phyloP scores from a whole-genome alignment of 2,113 vertebrate species.

The Vicugna pacos region DNA sequence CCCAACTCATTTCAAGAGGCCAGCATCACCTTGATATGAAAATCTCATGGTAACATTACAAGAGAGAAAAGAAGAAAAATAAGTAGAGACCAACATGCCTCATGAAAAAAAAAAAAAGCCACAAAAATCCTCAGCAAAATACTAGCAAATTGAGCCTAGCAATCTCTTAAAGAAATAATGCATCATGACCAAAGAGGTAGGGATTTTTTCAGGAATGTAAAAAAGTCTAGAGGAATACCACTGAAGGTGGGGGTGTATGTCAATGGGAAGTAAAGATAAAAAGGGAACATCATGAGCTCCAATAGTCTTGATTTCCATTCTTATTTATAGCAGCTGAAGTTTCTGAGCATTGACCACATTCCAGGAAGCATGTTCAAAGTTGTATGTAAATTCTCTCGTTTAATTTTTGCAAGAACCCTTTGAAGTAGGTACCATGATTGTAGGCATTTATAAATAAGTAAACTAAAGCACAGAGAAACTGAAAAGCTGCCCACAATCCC shows the following conservation, averaged over 20 bases:
- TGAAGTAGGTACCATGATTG: background rate
- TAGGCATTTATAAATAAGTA: background rate
- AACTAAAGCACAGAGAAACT: background rate
- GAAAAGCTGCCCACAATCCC: background rate
- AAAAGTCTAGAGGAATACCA: background rate
- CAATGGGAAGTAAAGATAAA: background rate
- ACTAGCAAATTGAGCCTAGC: background rate
- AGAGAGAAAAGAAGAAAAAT: background rate
- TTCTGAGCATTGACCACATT: background rate
- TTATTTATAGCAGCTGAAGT: background rate
- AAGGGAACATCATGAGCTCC: background rate
- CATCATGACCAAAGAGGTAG: background rate
- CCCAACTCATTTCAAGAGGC: background rate
- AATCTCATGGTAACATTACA: background rate
- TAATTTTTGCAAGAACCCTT: background rate
- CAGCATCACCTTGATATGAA: background rate
- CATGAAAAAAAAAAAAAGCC: background rate
- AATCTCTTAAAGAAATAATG: background rate
- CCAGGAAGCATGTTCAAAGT: background rate
- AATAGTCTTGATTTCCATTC: background rate
- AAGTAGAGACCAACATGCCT: background rate
- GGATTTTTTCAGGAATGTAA: background rate
- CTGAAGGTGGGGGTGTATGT: background rate
- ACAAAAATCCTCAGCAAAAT: background rate
- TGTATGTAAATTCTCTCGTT: background rate